Base-by-base conservation (phyloP, 2,113 vertebrate genomes). In the Suncus etruscus region DNA sequence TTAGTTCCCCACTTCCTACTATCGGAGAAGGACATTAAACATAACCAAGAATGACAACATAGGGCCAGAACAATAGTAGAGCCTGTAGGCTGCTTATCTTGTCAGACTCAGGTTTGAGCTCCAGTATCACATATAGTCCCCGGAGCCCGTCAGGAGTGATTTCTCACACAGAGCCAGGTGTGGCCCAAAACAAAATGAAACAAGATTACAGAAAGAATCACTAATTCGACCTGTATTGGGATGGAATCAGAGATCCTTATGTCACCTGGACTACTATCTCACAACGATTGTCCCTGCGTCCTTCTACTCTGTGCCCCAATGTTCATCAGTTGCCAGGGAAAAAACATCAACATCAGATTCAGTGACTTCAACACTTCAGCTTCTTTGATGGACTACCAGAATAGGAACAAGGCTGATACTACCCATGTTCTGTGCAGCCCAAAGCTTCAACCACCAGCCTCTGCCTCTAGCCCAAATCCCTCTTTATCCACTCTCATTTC, bases 271-370 rank as follows among this genome's bases (percentile, higher is more conserved):
- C 50, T 58, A 27, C 14, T n/a, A 0, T 14, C 72, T 88, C 73
- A 24, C 20, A 22, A 77, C 24, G 63, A 7, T 29, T 85, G 50
- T 61, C 83, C 32, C 20, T 74, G 31, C 48, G 73, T 50, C 72
- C n/a, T 16, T 61, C 58, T 61, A 45, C 54, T 45, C 22, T 48
- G 61, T 68, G 48, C 39, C 77, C 25, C 48, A 31, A 68, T 11
- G 73, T 69, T 92, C 87, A 73, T 29, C 77, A 86, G 72, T 29
- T 80, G 54, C 61, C 72, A 91, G 48, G 84, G 69, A 93, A 47
- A 72, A 58, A 66, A 86, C 76, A n/a, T 83, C 45, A 65, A 50
- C 27, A 66, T 11, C 11, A 15, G 76, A 85, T 68, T 31, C 54
- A 39, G 18, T 72, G 10, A 24, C 31, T 66, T 12, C 54, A 31